phyloP scores from a whole-genome alignment of 2,797 vertebrate genomes.

The Momotus momota region DNA sequence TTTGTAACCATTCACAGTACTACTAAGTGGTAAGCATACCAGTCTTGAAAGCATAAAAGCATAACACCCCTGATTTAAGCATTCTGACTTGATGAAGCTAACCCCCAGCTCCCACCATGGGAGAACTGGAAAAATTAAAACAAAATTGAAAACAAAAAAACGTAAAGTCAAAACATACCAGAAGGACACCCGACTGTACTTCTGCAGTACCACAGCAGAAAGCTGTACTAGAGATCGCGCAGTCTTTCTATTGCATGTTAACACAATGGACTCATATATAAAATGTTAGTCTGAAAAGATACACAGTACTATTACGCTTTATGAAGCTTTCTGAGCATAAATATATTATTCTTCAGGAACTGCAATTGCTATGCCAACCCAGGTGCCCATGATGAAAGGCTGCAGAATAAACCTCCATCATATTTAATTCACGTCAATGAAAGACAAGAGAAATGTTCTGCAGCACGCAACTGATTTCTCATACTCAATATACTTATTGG shows the following conservation, averaged over 20 bases:
- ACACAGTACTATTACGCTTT: not conserved
- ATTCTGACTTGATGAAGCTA: not conserved
- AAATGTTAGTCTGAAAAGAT: not conserved
- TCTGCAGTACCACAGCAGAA: not conserved
- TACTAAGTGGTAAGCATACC: not conserved
- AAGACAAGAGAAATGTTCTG: not conserved
- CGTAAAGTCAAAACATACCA: not conserved
- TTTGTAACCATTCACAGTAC: not conserved
- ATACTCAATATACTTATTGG: too few species aligned
- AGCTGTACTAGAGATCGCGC: not conserved
- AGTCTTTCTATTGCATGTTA: not conserved
- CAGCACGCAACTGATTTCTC: not conserved
- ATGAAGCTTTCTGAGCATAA: not conserved
- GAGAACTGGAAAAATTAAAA: not conserved
- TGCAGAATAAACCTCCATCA: not conserved
- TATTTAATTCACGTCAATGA: not conserved
- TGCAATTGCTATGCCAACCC: not conserved
- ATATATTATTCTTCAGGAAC: not conserved
- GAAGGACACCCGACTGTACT: not conserved
- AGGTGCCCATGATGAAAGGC: not conserved
- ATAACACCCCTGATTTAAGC: not conserved
- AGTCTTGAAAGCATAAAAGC: not conserved
- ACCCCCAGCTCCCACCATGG: fast-evolving
- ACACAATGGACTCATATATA: not conserved
- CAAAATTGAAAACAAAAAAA: not conserved